Percentiles rank a stretch among this genome's conserved stretches.
phyloP scores from a whole-genome alignment of 2,797 vertebrate species.

The Halcyon chelicuti region DNA sequence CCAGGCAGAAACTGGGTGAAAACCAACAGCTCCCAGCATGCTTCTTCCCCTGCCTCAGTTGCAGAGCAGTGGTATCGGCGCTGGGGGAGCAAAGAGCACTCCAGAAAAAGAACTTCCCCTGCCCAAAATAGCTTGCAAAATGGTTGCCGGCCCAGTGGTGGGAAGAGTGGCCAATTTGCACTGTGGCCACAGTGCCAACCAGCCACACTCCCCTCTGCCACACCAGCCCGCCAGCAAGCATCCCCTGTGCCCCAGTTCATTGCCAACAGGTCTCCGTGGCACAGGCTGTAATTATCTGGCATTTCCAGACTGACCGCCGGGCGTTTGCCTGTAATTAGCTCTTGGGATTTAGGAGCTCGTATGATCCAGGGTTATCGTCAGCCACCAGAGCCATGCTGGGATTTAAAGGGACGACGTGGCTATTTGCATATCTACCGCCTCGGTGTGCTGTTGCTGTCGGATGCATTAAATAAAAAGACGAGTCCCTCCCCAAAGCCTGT shows the following conservation, averaged over 20 bases:
- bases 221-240: not conserved
- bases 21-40: not conserved
- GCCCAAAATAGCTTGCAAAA: not conserved
- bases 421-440: not conserved
- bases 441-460: accelerated
- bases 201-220: accelerated
- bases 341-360: conserved; percentile 19
- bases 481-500: not conserved
- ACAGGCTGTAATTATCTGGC: not conserved
- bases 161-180: accelerated
- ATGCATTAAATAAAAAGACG: accelerated
- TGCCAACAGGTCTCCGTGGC: not conserved
- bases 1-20: not conserved
- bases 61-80: accelerated
- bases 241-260: accelerated
- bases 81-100: not conserved
- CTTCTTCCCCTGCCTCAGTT: accelerated
- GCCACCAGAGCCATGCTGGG: not conserved
- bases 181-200: accelerated
- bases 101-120: not conserved
- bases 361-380: conserved; percentile 13
- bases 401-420: conserved; percentile 25
- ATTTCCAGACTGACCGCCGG: not conserved
- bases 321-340: conserved; percentile 18
- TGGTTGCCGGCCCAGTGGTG: accelerated